phyloP scores from a whole-genome alignment of 2,797 vertebrate species.

The Danionella dracula region DNA sequence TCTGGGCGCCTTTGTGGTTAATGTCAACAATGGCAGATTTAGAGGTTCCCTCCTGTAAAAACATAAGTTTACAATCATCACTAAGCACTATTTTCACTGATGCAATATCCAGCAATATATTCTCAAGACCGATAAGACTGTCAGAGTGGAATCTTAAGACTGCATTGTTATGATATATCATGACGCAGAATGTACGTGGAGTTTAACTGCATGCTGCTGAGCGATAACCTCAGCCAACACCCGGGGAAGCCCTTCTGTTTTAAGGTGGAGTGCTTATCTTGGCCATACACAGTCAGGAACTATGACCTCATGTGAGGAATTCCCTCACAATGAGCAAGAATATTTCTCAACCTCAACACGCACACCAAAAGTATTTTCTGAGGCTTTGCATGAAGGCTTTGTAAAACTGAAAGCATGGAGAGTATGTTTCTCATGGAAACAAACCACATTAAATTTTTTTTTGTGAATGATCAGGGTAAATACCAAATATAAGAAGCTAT shows the following conservation, averaged over 20 bases:
- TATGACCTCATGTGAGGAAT: conserved; percentile 21
- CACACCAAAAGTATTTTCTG: background rate
- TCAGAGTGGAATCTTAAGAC: conserved; percentile 3
- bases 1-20: conserved; percentile 88
- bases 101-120: background rate
- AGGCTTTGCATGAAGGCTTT: background rate
- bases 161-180: background rate
- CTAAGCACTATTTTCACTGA: background rate
- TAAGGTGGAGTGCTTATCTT: background rate
- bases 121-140: background rate
- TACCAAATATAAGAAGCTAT: no score
- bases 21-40: conserved; percentile 95
- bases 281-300: background rate
- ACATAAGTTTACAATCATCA: background rate
- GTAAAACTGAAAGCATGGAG: background rate
- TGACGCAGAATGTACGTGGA: conserved; percentile 10
- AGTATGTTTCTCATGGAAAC: background rate
- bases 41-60: conserved; percentile 86
- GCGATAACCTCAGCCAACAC: conserved; percentile 4
- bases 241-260: conserved; percentile 7
- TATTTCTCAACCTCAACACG: background rate
- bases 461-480: no score
- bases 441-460: no score
- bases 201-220: background rate
- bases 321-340: background rate